Evolutionary conservation across 2,888 invertebrate species (phyloP).

Genomic region (Sussaba pulchella): DNA sequence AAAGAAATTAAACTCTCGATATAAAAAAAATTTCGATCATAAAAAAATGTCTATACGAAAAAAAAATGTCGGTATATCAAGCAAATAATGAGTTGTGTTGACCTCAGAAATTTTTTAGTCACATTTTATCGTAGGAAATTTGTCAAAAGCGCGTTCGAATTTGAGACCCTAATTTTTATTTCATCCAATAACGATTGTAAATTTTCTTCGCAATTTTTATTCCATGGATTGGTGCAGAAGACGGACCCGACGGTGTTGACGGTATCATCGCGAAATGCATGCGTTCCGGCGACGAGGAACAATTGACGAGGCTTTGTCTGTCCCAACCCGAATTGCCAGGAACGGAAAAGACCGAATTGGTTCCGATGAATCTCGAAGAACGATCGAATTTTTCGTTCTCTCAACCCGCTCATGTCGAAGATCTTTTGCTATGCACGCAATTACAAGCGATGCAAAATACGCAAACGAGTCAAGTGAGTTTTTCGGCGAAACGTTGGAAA

Average conservation of each 20-base stretch:
- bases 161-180: too few species aligned
- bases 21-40: too few species aligned
- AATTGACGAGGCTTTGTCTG: constrained; percentile 77
- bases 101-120: too few species aligned
- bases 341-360: constrained; percentile 69
- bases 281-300: constrained; percentile 70
- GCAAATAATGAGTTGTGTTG: too few species aligned
- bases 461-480: constrained; percentile 79
- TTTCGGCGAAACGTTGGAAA: not conserved
- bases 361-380: constrained; percentile 77
- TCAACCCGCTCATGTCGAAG: constrained; percentile 93
- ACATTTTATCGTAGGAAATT: too few species aligned
- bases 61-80: too few species aligned
- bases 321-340: constrained; percentile 83
- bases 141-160: too few species aligned
- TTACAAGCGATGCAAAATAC: constrained; percentile 86
- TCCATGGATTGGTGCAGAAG: constrained; percentile 65
- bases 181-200: too few species aligned
- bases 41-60: too few species aligned
- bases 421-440: constrained; percentile 91
- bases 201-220: not conserved
- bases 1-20: too few species aligned
- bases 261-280: constrained; percentile 62
- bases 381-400: constrained; percentile 90
- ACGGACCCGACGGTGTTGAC: constrained; percentile 70